Conservation (phyloP, 2,888 invertebrate genomes). For the Cataglyphis livida region DNA sequence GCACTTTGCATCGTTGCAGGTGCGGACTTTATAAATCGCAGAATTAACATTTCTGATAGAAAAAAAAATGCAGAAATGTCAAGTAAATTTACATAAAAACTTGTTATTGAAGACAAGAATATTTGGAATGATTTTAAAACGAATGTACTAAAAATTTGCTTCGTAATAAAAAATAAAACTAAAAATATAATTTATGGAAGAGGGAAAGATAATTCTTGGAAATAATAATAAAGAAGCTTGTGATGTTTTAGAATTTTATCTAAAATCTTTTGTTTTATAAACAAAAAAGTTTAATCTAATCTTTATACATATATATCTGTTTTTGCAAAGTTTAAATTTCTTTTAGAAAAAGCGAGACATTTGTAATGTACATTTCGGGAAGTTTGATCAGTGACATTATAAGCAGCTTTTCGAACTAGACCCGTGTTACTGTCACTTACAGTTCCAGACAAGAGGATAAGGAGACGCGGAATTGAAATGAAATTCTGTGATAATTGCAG, state of each 20-base stretch:
- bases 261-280: background rate
- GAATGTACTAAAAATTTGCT: background rate
- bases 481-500: conserved; percentile 75
- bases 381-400: conserved; percentile 28
- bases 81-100: background rate
- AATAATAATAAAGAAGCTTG: background rate
- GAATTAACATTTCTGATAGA: background rate
- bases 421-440: conserved; percentile 79
- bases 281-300: background rate
- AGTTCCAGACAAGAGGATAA: conserved; percentile 64
- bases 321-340: background rate
- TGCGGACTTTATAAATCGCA: background rate
- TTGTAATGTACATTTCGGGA: background rate
- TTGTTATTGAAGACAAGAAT: background rate
- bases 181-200: background rate
- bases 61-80: background rate
- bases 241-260: background rate
- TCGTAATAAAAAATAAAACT: background rate
- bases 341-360: background rate
- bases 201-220: too few species aligned
- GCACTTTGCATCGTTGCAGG: background rate
- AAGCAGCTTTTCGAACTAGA: conserved; percentile 34
- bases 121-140: background rate
- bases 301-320: background rate
- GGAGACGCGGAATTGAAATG: conserved; percentile 75